phyloP scores from a whole-genome alignment of 2,797 vertebrate genomes.

The Adelosebastes latens region DNA sequence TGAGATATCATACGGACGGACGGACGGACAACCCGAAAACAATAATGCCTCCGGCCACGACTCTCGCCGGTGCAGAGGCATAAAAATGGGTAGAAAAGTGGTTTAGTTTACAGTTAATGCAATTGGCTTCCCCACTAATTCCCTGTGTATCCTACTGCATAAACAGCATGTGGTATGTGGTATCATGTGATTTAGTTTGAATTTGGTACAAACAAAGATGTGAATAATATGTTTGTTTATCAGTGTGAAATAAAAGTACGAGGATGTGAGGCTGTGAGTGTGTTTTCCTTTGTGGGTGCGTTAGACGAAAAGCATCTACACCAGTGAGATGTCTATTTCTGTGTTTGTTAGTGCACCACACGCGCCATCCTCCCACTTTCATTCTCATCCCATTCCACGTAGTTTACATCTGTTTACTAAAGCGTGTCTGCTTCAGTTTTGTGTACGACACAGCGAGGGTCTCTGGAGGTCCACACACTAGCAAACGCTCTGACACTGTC shows the following conservation, averaged over 20 bases:
- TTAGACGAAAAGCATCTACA: conserved; percentile 1
- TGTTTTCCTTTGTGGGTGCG: neutral
- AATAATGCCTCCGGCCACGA: no score
- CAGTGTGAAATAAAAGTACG: neutral
- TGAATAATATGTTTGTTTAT: neutral
- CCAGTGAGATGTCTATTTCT: conserved; percentile 41
- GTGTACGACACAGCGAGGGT: conserved; percentile 36
- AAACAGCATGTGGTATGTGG: neutral
- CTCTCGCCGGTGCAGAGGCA: no score
- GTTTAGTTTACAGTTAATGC: neutral
- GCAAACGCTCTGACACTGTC: conserved; percentile 12
- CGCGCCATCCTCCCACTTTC: conserved; percentile 36
- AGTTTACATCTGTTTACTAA: conserved; percentile 71
- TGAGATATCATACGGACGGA: no score
- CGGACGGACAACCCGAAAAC: no score
- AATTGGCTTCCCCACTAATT: neutral
- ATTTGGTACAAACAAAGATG: neutral
- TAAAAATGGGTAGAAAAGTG: neutral
- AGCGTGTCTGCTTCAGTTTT: conserved; percentile 55
- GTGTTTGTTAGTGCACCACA: conserved; percentile 16
- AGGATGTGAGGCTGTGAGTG: neutral
- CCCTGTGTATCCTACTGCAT: neutral
- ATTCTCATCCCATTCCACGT: conserved; percentile 37
- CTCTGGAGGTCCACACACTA: conserved; percentile 53
- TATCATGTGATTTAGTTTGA: neutral